Percentiles rank a stretch among this genome's conserved stretches.
phyloP scores from a whole-genome alignment of 2,888 invertebrate species.

The Patella ulyssiponensis region DNA sequence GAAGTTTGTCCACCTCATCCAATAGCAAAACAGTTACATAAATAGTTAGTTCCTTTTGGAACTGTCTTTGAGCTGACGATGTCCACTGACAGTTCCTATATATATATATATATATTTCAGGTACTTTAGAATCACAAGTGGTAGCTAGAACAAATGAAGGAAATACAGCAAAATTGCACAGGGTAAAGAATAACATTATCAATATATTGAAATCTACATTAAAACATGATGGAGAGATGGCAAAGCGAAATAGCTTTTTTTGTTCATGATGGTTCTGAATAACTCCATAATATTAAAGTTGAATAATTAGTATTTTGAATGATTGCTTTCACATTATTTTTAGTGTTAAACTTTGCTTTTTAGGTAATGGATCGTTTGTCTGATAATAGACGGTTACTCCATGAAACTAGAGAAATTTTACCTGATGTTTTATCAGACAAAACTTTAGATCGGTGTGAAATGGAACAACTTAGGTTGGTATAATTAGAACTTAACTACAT shows the following conservation, averaged over 20 bases:
- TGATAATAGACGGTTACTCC: conserved; percentile 5
- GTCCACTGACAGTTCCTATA: too few relatives aligned
- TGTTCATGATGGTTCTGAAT: too few relatives aligned
- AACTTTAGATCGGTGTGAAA: not conserved
- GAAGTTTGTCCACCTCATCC: too few relatives aligned
- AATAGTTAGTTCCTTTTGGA: too few relatives aligned
- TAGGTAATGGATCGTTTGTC: not conserved
- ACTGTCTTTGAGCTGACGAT: too few relatives aligned
- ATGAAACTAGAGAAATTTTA: conserved; percentile 5
- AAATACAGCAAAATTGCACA: not conserved
- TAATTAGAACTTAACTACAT: too few relatives aligned
- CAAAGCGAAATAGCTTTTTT: too few relatives aligned
- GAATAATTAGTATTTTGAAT: too few relatives aligned
- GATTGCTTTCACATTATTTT: not conserved
- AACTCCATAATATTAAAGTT: too few relatives aligned
- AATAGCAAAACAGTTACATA: too few relatives aligned
- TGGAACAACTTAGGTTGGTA: not conserved
- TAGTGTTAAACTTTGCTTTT: not conserved
- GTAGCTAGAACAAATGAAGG: not conserved
- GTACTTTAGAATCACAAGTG: not conserved
- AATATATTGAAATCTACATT: too few relatives aligned
- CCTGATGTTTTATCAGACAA: not conserved
- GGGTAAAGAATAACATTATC: not conserved
- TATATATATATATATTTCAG: not conserved
- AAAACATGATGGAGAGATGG: too few relatives aligned